Conservation (phyloP, 2,888 invertebrate genomes). For the Panorpa germanica region DNA sequence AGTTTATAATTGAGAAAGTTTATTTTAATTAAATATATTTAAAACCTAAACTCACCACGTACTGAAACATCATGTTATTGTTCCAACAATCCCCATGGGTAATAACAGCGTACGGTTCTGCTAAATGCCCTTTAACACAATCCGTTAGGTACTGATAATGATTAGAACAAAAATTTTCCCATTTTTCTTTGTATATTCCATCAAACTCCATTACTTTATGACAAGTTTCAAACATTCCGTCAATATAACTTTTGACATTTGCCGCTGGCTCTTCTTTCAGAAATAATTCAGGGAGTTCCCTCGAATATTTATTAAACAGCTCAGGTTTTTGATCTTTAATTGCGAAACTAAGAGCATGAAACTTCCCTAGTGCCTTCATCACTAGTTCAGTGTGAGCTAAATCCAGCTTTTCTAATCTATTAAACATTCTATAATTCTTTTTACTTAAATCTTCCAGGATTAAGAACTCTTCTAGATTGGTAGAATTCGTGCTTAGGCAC, state of each 20-base stretch:
- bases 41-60: slow-evolving; percentile 6
- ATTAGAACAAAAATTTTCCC: too few relatives aligned
- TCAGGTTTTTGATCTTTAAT: slow-evolving; percentile 9
- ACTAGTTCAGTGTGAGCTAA: slow-evolving; percentile 9
- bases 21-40: too few relatives aligned
- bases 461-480: too few relatives aligned
- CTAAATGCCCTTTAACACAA: not conserved
- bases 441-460: slow-evolving; percentile 11
- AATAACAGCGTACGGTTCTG: slow-evolving; percentile 11
- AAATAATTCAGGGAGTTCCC: slow-evolving; percentile 4
- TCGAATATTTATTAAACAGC: slow-evolving; percentile 9
- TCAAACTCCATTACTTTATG: too few relatives aligned
- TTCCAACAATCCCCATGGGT: slow-evolving; percentile 11
- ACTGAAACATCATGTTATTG: slow-evolving; percentile 11
- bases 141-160: too few relatives aligned
- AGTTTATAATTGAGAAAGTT: too few relatives aligned
- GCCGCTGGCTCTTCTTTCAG: too few relatives aligned
- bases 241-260: too few relatives aligned
- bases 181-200: too few relatives aligned
- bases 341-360: slow-evolving; percentile 11
- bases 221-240: too few relatives aligned
- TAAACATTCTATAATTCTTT: slow-evolving; percentile 8
- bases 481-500: too few relatives aligned
- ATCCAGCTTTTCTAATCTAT: slow-evolving; percentile 8
- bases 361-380: slow-evolving; percentile 8